Percentiles rank a stretch among this genome's conserved stretches.
These are phyloP conservation scores for Ceratitis capitata DNA, from an alignment of 1,140 invertebrate genomes.

Conservation along the genomic window DNA sequence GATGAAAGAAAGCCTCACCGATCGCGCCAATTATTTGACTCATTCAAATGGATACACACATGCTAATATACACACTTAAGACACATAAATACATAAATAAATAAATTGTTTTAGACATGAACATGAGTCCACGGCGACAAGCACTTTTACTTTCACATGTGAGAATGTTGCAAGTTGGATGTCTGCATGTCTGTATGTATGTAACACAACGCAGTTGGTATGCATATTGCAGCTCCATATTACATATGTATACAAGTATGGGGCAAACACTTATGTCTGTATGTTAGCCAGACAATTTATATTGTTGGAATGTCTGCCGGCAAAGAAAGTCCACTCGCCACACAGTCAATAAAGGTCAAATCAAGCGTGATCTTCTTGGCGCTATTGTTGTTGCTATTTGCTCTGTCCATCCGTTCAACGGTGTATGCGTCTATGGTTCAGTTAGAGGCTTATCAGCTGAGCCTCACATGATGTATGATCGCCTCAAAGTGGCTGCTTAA, in stretches of 20 bases:
- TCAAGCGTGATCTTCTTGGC: neutral
- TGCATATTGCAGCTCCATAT: neutral
- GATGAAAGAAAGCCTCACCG: neutral
- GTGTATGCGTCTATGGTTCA: neutral
- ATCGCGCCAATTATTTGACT: slow-evolving; percentile 36
- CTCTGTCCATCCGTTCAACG: neutral
- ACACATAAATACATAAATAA: slow-evolving; percentile 25
- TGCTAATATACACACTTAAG: slow-evolving; percentile 36
- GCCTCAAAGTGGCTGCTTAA: slow-evolving; percentile 19
- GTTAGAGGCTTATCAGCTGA: slow-evolving; percentile 9
- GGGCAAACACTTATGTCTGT: neutral
- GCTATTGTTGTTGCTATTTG: neutral
- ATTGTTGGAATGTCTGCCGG: neutral
- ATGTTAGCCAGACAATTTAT: slow-evolving; percentile 27
- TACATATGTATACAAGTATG: neutral
- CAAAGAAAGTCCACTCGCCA: slow-evolving; percentile 18
- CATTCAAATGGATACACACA: slow-evolving; percentile 34
- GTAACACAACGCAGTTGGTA: neutral
- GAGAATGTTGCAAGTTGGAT: slow-evolving; percentile 17
- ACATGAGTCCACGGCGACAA: neutral
- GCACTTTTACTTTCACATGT: slow-evolving; percentile 31
- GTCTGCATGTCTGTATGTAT: neutral
- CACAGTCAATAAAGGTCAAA: slow-evolving; percentile 35
- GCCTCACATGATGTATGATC: slow-evolving; percentile 11
- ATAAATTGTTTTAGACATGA: slow-evolving; percentile 29